Conservation (phyloP, 2,113 vertebrate genomes). For the Pterophyllum scalare region DNA sequence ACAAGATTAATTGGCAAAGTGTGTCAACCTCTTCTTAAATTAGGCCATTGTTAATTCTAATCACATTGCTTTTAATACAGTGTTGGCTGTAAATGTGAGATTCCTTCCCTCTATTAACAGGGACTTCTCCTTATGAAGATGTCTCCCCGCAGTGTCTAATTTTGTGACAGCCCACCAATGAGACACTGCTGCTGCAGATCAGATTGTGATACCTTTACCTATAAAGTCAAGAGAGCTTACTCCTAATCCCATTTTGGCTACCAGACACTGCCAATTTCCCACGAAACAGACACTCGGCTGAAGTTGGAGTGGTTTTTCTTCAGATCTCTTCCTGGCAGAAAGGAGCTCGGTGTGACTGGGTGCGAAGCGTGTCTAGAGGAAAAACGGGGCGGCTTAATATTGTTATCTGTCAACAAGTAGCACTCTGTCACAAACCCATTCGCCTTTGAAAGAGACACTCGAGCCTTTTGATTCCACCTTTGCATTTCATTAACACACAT, state of each 20-base stretch:
- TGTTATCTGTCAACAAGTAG: slow-evolving; percentile 30
- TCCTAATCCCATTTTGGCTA: slow-evolving; percentile 16
- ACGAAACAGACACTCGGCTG: slow-evolving; percentile 21
- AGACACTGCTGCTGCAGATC: background rate
- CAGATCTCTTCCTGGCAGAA: slow-evolving; percentile 12
- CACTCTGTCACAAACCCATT: background rate
- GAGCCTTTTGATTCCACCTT: slow-evolving; percentile 27
- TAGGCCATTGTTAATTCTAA: background rate
- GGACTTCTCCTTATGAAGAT: background rate
- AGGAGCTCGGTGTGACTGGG: slow-evolving; percentile 32
- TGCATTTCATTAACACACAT: slow-evolving; percentile 30
- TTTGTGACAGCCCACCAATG: background rate
- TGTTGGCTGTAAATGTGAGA: background rate
- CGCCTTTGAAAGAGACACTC: background rate
- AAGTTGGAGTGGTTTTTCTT: slow-evolving; percentile 31
- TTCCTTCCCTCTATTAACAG: background rate
- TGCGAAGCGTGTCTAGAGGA: background rate
- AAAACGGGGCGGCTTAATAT: slow-evolving; percentile 22
- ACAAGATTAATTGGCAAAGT: background rate
- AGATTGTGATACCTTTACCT: background rate
- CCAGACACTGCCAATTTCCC: slow-evolving; percentile 23
- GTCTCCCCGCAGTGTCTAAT: background rate
- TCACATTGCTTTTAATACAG: background rate
- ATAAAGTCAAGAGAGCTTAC: slow-evolving; percentile 1
- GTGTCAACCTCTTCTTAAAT: background rate